Base-by-base conservation (phyloP, 2,888 invertebrate genomes). In the Smittia aterrima region DNA sequence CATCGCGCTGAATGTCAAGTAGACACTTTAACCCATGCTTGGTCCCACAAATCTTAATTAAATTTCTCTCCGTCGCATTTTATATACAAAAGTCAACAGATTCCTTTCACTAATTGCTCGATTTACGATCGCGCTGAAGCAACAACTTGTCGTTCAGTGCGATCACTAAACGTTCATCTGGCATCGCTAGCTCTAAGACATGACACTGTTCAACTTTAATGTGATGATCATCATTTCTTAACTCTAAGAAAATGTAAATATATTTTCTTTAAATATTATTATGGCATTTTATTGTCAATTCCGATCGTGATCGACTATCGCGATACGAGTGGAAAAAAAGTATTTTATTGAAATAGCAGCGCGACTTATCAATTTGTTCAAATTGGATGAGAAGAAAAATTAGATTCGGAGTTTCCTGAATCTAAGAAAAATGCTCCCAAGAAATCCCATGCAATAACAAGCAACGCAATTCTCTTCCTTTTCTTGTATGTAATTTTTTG, bases 261-360 rank as follows among this genome's bases (percentile, higher is more conserved):
- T 6, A 47, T 47, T 47, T 47, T 47, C 40, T 64, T 71, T 53
- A 71, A 53, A 74, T 58, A 74, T 58, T 68, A 74, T 68, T 67
- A 68, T 68, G 58, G 68, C 54, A 68, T 54, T 58, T 18, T 58
- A 40, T 11, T 16, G 25, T 58, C 13, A 24, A 25, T 16, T 54
- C 22, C 25, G 20, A 47, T 41, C 3, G 47, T 11, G 47, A 6
- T 47, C 47, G 16, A 47, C 2, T 2, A 6, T 2, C 2, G 6
- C 16, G 47, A 32, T 3, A n/a, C 27, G 40, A 38, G 9, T 66
- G 16, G 18, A 20, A 54, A 7, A n/a, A 38, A 24, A 47, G 18
- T 13, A 16, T 73, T 73, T 7, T 40, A 62, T 40, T 71, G 25
- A 58, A 13, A 18, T 27, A 16, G 27, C 62, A 9, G 32, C 32